Percentiles rank a stretch among this genome's conserved stretches.
phyloP scores from a whole-genome alignment of 2,113 vertebrate species.

The Phrynocephalus versicolor region DNA sequence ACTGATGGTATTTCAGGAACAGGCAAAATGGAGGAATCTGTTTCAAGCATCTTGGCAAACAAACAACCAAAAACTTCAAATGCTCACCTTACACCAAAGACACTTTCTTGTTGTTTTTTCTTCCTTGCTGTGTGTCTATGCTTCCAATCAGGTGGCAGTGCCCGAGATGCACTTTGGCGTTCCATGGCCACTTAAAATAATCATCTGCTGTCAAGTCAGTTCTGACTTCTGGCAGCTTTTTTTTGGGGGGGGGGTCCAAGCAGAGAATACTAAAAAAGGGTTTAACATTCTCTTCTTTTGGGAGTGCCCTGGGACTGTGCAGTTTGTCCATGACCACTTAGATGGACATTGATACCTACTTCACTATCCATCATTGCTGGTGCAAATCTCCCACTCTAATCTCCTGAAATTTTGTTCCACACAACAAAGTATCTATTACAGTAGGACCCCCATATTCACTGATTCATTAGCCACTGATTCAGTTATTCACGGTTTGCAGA shows the following conservation, averaged over 20 bases:
- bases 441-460: too few species aligned
- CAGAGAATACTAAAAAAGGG: too few species aligned
- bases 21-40: neutral
- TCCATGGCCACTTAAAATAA: neutral
- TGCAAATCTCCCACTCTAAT: neutral
- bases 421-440: too few species aligned
- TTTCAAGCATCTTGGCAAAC: neutral
- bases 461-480: too few species aligned
- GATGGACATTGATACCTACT: neutral
- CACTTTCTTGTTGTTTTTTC: slow-evolving; percentile 1
- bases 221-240: too few species aligned
- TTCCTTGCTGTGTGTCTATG: neutral
- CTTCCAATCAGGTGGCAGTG: neutral
- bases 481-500: too few species aligned
- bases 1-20: neutral
- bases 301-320: too few species aligned
- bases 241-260: too few species aligned
- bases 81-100: neutral
- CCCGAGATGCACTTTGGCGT: neutral
- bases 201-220: too few species aligned
- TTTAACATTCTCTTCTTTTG: too few species aligned
- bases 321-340: neutral
- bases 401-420: neutral
- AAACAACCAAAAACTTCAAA: neutral
- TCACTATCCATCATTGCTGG: neutral